These are phyloP conservation scores for Lymantria monacha DNA, from an alignment of 2,888 invertebrate species.

Conservation along the genomic window DNA sequence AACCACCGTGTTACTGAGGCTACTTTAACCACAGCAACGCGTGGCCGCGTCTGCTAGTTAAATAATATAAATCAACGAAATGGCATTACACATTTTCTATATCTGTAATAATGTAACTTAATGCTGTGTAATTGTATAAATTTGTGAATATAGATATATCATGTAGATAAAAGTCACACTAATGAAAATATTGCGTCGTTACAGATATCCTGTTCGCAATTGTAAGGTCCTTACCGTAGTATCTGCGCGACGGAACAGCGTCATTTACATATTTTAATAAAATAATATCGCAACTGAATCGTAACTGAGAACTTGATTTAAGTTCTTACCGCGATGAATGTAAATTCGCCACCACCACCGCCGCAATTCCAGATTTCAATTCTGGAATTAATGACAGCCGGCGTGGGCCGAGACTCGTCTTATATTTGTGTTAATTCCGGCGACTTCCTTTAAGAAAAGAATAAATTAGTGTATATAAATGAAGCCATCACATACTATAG, in stretches of 20 bases:
- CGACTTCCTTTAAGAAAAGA: constrained; percentile 73
- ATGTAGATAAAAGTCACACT: constrained; percentile 61
- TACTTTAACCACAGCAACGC: too few relatives aligned
- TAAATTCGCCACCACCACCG: constrained; percentile 75
- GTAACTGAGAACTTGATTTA: constrained; percentile 82
- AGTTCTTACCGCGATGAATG: constrained; percentile 82
- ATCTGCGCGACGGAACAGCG: constrained; percentile 68
- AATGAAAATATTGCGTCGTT: constrained; percentile 78
- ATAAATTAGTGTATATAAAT: constrained; percentile 73
- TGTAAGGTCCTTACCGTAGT: constrained; percentile 71
- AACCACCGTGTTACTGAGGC: too few relatives aligned
- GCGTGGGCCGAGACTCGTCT: constrained; percentile 75
- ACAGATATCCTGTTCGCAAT: constrained; percentile 71
- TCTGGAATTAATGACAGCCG: constrained; percentile 80
- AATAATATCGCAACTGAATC: constrained; percentile 82
- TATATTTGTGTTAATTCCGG: constrained; percentile 81
- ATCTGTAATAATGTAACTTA: not conserved
- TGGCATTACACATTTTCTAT: too few relatives aligned
- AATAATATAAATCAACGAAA: too few relatives aligned
- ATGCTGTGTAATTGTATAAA: not conserved
- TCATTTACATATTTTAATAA: constrained; percentile 82
- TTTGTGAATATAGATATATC: not conserved
- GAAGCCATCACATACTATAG: constrained; percentile 30
- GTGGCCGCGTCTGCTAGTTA: too few relatives aligned
- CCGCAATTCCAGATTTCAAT: constrained; percentile 82